Evolutionary conservation across 1,140 invertebrate species (phyloP), one percentile per base, ranked within the genome.

Genomic region (Pseudomyrmex sp.): DNA sequence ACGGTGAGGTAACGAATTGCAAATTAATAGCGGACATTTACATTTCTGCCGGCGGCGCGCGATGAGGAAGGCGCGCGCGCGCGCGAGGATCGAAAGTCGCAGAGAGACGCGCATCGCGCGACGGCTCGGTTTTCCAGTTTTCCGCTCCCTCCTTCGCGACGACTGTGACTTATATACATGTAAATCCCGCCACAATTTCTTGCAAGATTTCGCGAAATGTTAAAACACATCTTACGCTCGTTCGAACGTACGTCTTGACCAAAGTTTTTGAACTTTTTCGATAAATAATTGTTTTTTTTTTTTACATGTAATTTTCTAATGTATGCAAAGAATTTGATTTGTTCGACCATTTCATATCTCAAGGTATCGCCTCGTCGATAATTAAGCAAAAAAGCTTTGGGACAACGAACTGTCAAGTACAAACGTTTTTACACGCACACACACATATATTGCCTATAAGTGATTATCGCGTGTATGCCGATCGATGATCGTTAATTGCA

Each of bases 11-110:
- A 91, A 91, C 91, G 91, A 92, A 92, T 92, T 91, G 91, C 91
- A 92, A 92, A 92, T 92, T 92, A 91, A 92, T 92, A 88, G 82
- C 79, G 72, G 84, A 73, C 79, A 92, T 92, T 92, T 92, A 89
- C 91, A 92, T 92, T 92, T 90, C 83, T 86, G 85, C 72, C 48
- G 86, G 48, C 26, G 26, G 35, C 35, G 72, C 50, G 26, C 20
- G 35, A 35, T 35, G 15, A 79, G 46, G 76, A 79, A 79, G 54
- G 76, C 35, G 35, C 35, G 35, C 62, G 10, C 35, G 23, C 23
- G 23, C 65, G 69, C 62, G 46, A 82, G 35, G 59, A 87, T 84
- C 82, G 82, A 77, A 83, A 83, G 77, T 73, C 54, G 52, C 56
- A 56, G 48, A 35, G 35, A 35, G 35, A 7, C 5, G 35, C 26